Evolutionary conservation across 2,888 invertebrate species (phyloP).

Genomic region (Sericinus montela): DNA sequence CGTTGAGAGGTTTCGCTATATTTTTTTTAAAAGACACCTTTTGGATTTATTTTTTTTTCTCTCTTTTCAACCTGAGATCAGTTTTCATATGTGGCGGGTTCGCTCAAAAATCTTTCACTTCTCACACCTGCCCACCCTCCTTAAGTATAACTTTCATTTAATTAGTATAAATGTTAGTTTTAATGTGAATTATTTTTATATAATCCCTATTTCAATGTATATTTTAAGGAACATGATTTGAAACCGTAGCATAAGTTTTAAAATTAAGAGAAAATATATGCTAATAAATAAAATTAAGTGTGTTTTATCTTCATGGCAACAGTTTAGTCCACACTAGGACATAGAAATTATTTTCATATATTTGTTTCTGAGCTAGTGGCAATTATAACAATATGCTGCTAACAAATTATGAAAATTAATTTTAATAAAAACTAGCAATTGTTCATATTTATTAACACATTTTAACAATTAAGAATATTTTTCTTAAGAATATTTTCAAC

Average conservation of each 20-base stretch:
- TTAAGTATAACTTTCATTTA: constrained; percentile 35
- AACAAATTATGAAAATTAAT: no score
- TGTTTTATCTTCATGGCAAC: background rate
- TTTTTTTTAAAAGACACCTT: no score
- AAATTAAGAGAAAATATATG: constrained; percentile 13
- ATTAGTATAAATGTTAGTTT: constrained; percentile 20
- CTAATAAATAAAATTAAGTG: constrained; percentile 8
- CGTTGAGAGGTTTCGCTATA: no score
- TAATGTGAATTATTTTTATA: constrained; percentile 24
- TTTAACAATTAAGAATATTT: no score
- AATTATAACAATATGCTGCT: no score
- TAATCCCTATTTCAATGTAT: constrained; percentile 11
- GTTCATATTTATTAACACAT: no score
- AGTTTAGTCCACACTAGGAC: background rate
- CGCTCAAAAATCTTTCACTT: constrained; percentile 29
- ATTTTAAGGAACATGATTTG: constrained; percentile 15
- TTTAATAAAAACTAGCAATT: no score
- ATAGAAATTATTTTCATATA: background rate
- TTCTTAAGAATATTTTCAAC: no score
- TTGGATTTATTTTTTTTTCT: no score
- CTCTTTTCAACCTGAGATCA: constrained; percentile 30
- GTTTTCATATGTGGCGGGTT: constrained; percentile 30
- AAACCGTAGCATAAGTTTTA: background rate
- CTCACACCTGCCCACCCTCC: constrained; percentile 60
- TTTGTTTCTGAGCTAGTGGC: no score